These are phyloP conservation scores for Standfussiana lucernea DNA, from an alignment of 2,888 invertebrate species.

Conservation along the genomic window DNA sequence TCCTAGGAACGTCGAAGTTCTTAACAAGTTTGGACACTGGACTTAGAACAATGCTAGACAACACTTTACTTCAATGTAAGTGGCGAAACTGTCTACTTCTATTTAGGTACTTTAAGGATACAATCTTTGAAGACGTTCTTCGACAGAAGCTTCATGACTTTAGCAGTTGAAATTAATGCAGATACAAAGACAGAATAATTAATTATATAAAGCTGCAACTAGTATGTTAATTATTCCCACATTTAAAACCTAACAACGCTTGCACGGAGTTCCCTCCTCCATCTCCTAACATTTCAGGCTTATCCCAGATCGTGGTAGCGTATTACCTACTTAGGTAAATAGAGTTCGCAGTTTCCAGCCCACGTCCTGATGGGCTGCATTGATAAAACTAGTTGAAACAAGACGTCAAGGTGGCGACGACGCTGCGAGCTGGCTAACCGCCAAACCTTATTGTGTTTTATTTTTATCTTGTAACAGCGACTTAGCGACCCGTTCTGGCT, in stretches of 20 bases:
- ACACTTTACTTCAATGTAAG: conserved; percentile 12
- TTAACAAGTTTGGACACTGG: conserved; percentile 29
- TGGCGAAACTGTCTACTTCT: conserved; percentile 17
- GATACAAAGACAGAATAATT: background rate
- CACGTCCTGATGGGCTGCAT: conserved; percentile 67
- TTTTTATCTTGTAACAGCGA: conserved; percentile 58
- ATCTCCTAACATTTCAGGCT: conserved; percentile 47
- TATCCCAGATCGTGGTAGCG: conserved; percentile 38
- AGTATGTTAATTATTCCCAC: background rate
- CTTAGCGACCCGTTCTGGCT: conserved; percentile 19
- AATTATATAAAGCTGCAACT: background rate
- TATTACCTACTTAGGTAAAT: conserved; percentile 61
- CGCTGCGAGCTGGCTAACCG: conserved; percentile 55
- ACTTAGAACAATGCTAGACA: conserved; percentile 31
- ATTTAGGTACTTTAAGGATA: conserved; percentile 3
- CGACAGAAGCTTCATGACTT: background rate
- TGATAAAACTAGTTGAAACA: conserved; percentile 71
- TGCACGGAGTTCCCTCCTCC: background rate
- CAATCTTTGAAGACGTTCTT: background rate
- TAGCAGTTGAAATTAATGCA: background rate
- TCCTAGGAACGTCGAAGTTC: conserved; percentile 11
- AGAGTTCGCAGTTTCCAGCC: conserved; percentile 54
- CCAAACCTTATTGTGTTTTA: conserved; percentile 63
- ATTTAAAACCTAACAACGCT: conserved; percentile 23
- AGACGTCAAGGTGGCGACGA: conserved; percentile 61